phyloP scores from a whole-genome alignment of 92 coral and sea anemone species.

The Desmophyllum pertusum region DNA sequence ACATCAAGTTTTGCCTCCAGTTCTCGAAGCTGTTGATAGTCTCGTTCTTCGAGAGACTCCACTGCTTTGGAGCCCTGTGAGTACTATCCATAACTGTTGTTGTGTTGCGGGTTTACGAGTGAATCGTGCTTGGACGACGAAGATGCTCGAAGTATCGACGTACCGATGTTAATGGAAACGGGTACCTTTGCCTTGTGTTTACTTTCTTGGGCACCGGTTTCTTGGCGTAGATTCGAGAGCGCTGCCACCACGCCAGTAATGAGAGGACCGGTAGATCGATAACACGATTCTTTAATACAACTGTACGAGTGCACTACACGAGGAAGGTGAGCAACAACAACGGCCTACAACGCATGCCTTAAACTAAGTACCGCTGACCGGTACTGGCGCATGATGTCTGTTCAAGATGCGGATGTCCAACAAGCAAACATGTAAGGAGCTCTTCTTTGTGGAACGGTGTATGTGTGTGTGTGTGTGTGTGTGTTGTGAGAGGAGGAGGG shows the following conservation, averaged over 20 bases:
- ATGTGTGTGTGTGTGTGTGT: too few relatives aligned
- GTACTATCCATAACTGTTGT: background rate
- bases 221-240: slow-evolving; percentile 21
- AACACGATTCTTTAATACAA: too few relatives aligned
- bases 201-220: slow-evolving; percentile 1
- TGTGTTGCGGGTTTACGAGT: background rate
- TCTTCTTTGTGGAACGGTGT: too few relatives aligned
- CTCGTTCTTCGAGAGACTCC: slow-evolving; percentile 35
- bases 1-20: slow-evolving; percentile 40
- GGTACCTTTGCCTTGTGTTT: slow-evolving; percentile 20
- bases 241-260: slow-evolving; percentile 49
- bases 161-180: slow-evolving; percentile 7
- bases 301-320: too few relatives aligned
- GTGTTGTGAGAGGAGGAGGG: too few relatives aligned
- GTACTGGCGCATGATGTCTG: too few relatives aligned
- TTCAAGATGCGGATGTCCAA: too few relatives aligned
- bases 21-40: slow-evolving; percentile 30
- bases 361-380: too few relatives aligned
- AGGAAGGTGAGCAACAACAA: too few relatives aligned
- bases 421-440: too few relatives aligned
- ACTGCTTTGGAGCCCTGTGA: slow-evolving; percentile 32
- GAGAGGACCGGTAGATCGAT: too few relatives aligned
- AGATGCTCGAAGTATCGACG: slow-evolving; percentile 15
- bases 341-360: too few relatives aligned
- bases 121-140: slow-evolving; percentile 28